A percentile compares a stretch with the other conserved stretches of the same genome.
Evolutionary conservation across 1,140 invertebrate genomes (phyloP).

Genomic region (Spodoptera frugiperda): DNA sequence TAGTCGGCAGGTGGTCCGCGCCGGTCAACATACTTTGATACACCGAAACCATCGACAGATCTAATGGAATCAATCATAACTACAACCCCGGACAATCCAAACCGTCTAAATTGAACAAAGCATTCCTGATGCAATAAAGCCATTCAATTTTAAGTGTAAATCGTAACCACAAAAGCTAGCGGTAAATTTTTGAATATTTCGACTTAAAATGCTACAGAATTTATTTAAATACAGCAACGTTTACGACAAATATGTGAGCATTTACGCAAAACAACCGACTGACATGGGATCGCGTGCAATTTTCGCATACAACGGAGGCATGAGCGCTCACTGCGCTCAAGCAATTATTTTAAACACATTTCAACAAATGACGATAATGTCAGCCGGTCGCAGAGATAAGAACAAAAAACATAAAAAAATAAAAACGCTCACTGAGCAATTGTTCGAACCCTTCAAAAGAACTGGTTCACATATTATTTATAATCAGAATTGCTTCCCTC

Average conservation of each 20-base stretch:
- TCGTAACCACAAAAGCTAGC: conserved; percentile 57
- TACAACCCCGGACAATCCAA: conserved; percentile 61
- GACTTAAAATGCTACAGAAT: conserved; percentile 49
- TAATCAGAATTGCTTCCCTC: conserved; percentile 6
- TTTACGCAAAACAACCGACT: conserved; percentile 75
- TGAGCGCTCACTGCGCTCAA: conserved; percentile 73
- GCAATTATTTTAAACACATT: conserved; percentile 86
- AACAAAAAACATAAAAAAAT: conserved; percentile 67
- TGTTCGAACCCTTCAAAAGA: conserved; percentile 59
- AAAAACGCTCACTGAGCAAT: conserved; percentile 70
- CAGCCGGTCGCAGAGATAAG: conserved; percentile 76
- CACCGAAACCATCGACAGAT: conserved; percentile 77
- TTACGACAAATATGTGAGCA: conserved; percentile 84
- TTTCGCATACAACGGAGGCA: conserved; percentile 77
- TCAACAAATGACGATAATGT: conserved; percentile 85
- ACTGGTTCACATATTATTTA: conserved; percentile 52
- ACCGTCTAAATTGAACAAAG: conserved; percentile 51
- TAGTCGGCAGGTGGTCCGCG: conserved; percentile 77
- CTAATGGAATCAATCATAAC: conserved; percentile 84
- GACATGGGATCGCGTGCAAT: conserved; percentile 80
- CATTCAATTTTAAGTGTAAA: conserved; percentile 31
- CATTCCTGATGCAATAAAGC: conserved; percentile 44
- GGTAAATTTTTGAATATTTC: conserved; percentile 59
- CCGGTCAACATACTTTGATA: conserved; percentile 82
- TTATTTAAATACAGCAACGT: conserved; percentile 66